phyloP scores from a whole-genome alignment of 2,113 vertebrate genomes.

The Neolamprologus devosi region DNA sequence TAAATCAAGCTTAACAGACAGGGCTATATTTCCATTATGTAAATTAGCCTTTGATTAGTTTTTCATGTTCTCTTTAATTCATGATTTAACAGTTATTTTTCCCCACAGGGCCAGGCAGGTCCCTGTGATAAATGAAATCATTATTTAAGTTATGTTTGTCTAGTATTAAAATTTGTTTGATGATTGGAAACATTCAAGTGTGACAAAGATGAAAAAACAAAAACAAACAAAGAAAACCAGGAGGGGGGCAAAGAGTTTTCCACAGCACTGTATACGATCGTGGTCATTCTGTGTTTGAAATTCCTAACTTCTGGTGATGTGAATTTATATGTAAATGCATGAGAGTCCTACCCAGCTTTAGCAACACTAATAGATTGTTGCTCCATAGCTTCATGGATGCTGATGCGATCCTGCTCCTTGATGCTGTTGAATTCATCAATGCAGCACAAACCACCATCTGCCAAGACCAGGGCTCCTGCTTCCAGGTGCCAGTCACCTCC shows the following conservation, averaged over 20 bases:
- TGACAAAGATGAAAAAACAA: background rate
- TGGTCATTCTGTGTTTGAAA: background rate
- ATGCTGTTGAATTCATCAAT: conserved; percentile 98
- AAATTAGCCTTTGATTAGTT: background rate
- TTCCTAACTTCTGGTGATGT: background rate
- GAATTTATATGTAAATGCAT: background rate
- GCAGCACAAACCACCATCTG: conserved; percentile 93
- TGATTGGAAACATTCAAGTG: background rate
- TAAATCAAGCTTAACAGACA: background rate
- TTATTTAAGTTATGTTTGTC: background rate
- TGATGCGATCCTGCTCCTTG: conserved; percentile 93
- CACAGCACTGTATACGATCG: background rate
- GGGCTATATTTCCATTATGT: background rate
- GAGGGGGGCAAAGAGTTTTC: background rate
- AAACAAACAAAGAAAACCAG: background rate
- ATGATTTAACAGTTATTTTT: background rate
- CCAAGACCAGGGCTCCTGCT: conserved; percentile 82
- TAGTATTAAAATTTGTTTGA: background rate
- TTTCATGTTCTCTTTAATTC: background rate
- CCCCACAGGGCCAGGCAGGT: background rate
- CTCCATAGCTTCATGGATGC: conserved; percentile 97
- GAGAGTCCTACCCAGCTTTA: conserved; percentile 82
- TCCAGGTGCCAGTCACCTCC: conserved; percentile 74
- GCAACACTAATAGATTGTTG: conserved; percentile 97
- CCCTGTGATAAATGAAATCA: background rate